Evolutionary conservation across 1,140 invertebrate genomes (phyloP), one percentile per base, ranked within the genome.

Genomic region (Mactra quadrangularis): DNA sequence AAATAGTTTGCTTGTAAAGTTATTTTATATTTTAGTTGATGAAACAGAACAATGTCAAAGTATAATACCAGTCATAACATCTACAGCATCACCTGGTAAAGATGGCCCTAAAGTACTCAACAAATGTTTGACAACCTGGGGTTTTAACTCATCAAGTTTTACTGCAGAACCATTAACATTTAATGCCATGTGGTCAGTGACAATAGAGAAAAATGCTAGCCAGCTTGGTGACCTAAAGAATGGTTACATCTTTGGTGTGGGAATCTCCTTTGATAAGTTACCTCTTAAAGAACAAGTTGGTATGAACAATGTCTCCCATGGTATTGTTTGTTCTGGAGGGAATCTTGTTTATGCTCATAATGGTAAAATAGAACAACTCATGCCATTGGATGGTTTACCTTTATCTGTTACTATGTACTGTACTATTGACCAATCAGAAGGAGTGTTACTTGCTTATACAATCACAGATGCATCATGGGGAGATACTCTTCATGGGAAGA

Each of bases 181-280:
- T 6, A 88, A 82, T 38, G 83, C 84, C 25, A 81, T 88, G 53
- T 91, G 90, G 91, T 85, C 89, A 17, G 87, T 92, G 0, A 89
- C 89, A 1, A 77, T 92, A 0, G 87, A 89, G 68, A 88, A 87
- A 60, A 91, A 92, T 82, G 82, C 87, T 17, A 88, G 78, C 64
- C 89, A 91, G 47, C 85, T 90, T 25, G 89, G 88, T 25, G 85
- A 90, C 74, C 72, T 87, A 27, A 88, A 87, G 38, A 81, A 84
- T 35, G 88, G 89, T 6, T 92, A 91, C 79, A 77, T 91, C 33
- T 92, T 92, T 86, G 91, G 91, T 22, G 86, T 89, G 33, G 91
- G 91, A 27, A 85, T 92, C 11, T 76, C 89, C 7, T 86, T 76
- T 4, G 87, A 89, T 33, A 59, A 72, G 31, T 83, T 91, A 3